Percentiles rank a stretch among this genome's conserved stretches.
Conservation (phyloP, 37 sponge, comb jelly and placozoan species). For the Crambe crambe region DNA sequence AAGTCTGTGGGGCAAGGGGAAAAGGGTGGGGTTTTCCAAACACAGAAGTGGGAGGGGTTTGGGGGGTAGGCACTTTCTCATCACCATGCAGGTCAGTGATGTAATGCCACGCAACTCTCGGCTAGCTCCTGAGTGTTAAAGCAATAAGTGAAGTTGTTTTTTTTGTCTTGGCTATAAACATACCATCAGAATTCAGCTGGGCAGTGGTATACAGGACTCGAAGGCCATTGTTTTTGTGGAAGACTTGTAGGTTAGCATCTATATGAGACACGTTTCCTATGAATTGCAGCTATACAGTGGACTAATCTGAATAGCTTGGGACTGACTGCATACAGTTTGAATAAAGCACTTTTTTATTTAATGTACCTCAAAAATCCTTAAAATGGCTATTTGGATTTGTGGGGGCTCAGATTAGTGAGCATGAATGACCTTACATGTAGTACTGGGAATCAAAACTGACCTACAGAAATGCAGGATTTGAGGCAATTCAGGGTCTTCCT, state of each 20-base stretch:
- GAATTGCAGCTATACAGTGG: too few species aligned
- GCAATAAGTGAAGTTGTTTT: too few species aligned
- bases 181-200: constrained; percentile 7
- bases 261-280: not conserved
- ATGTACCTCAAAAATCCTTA: too few species aligned
- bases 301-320: too few species aligned
- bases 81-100: constrained; percentile 23
- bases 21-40: constrained; percentile 11
- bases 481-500: constrained; percentile 14
- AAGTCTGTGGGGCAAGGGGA: not conserved
- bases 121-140: constrained; percentile 11
- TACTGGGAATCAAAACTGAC: too few species aligned
- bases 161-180: too few species aligned
- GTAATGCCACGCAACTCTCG: constrained; percentile 27
- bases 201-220: constrained; percentile 24
- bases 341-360: too few species aligned
- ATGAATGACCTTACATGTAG: too few species aligned
- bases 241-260: constrained; percentile 20
- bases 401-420: too few species aligned
- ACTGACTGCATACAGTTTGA: too few species aligned
- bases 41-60: constrained; percentile 14
- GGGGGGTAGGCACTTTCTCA: constrained; percentile 45
- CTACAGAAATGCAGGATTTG: constrained; percentile 10
- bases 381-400: too few species aligned
- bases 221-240: constrained; percentile 33